These are phyloP conservation scores for Phenganax subtilis DNA, from an alignment of 92 coral and sea anemone genomes.

Conservation along the genomic window DNA sequence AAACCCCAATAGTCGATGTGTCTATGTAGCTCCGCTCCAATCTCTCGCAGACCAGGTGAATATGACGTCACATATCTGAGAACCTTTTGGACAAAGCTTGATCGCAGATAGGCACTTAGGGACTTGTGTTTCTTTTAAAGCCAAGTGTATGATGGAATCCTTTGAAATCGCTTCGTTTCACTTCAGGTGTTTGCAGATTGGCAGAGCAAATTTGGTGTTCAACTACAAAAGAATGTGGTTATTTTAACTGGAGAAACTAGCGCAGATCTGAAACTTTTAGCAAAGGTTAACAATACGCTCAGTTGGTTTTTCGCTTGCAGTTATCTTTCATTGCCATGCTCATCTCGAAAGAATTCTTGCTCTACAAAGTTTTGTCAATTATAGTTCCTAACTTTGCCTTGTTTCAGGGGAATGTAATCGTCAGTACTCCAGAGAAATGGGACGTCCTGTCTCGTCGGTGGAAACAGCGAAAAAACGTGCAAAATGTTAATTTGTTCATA, in stretches of 20 bases:
- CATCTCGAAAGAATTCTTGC: background rate
- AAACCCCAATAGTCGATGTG: slow-evolving; percentile 76
- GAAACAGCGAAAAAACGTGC: slow-evolving; percentile 96
- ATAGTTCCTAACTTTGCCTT: background rate
- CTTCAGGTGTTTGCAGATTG: slow-evolving; percentile 83
- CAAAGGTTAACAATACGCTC: slow-evolving; percentile 57
- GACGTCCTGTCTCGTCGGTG: slow-evolving; percentile 92
- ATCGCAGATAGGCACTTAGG: background rate
- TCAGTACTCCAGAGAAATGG: slow-evolving; percentile 98
- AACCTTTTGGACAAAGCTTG: background rate
- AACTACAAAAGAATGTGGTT: slow-evolving; percentile 91
- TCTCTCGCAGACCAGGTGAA: slow-evolving; percentile 94
- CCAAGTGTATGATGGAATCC: background rate
- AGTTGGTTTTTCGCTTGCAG: background rate
- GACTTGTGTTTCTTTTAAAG: background rate
- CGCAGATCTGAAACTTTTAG: slow-evolving; percentile 91
- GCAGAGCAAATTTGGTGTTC: slow-evolving; percentile 93
- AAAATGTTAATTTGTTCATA: slow-evolving; percentile 83
- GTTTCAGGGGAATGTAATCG: slow-evolving; percentile 79
- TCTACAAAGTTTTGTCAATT: background rate
- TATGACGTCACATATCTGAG: background rate
- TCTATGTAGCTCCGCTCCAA: slow-evolving; percentile 89
- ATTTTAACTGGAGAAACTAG: slow-evolving; percentile 94
- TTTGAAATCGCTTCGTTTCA: background rate
- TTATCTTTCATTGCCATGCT: background rate